phyloP scores from a whole-genome alignment of 2,113 vertebrate genomes.

The Pleuronectes platessa region DNA sequence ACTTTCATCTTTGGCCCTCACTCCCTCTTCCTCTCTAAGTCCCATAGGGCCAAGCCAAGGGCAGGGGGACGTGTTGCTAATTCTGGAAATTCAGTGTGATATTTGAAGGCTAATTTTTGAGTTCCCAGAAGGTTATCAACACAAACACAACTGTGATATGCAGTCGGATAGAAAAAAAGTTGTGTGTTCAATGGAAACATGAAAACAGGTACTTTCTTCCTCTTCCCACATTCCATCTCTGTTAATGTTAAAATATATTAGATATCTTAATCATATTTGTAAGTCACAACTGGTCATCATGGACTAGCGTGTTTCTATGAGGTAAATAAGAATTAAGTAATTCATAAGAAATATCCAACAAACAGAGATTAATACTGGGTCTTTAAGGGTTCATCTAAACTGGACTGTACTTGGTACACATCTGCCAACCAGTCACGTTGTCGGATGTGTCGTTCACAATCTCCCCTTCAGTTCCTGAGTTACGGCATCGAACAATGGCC shows the following conservation, averaged over 20 bases:
- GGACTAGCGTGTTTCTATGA: too few relatives aligned
- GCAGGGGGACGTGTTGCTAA: constrained; percentile 45
- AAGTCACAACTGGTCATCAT: background rate
- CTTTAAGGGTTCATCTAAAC: background rate
- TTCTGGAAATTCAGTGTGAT: constrained; percentile 67
- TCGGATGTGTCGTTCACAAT: too few relatives aligned
- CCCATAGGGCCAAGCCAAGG: constrained; percentile 39
- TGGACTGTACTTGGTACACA: background rate
- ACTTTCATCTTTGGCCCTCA: constrained; percentile 85
- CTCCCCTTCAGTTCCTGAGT: too few relatives aligned
- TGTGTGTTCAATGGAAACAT: background rate
- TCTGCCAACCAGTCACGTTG: background rate
- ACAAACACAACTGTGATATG: constrained; percentile 53
- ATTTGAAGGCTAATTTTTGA: constrained; percentile 61
- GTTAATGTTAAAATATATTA: background rate
- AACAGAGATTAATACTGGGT: background rate
- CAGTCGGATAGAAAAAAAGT: constrained; percentile 12
- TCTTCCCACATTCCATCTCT: background rate
- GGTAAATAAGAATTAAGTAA: background rate
- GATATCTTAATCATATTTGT: background rate
- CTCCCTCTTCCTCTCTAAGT: constrained; percentile 53
- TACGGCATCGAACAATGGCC: too few relatives aligned
- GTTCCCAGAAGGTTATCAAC: constrained; percentile 50
- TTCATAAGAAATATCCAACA: background rate
- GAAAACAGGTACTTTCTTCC: background rate